Percentiles rank a stretch among this genome's conserved stretches.
phyloP scores from a whole-genome alignment of 2,797 vertebrate species.

The Tragelaphus oryx region DNA sequence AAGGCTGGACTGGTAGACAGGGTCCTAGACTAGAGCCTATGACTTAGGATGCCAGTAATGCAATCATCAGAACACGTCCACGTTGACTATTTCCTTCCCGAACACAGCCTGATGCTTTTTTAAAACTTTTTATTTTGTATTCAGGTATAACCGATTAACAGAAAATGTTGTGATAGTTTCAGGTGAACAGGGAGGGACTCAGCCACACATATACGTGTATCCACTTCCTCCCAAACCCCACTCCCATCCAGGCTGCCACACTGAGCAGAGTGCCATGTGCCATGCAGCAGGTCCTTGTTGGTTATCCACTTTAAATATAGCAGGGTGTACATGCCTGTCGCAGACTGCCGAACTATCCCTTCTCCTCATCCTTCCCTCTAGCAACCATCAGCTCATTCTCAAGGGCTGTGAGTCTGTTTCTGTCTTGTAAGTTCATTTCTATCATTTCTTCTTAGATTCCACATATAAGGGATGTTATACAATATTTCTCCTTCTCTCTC shows the following conservation, averaged over 20 bases:
- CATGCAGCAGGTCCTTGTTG: not conserved
- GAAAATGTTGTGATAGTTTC: not conserved
- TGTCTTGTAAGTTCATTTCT: not conserved
- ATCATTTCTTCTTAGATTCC: not conserved
- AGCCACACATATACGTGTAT: not conserved
- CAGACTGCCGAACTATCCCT: not conserved
- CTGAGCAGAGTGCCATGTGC: not conserved
- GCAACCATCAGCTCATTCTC: not conserved
- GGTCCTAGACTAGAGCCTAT: not conserved
- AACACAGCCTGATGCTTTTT: not conserved
- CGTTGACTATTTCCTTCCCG: too few species aligned
- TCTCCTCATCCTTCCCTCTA: not conserved
- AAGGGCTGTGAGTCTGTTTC: not conserved
- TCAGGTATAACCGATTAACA: not conserved
- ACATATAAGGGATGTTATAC: not conserved
- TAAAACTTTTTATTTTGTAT: not conserved
- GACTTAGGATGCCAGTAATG: not conserved
- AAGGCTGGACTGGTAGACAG: not conserved
- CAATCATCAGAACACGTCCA: accelerated
- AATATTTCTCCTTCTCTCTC: not conserved
- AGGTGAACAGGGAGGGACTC: not conserved
- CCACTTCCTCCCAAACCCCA: not conserved
- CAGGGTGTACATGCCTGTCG: not conserved
- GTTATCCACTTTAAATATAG: not conserved
- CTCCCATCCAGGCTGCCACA: not conserved